Base-by-base conservation (phyloP, 2,113 vertebrate genomes). In the Eleginops maclovinus region DNA sequence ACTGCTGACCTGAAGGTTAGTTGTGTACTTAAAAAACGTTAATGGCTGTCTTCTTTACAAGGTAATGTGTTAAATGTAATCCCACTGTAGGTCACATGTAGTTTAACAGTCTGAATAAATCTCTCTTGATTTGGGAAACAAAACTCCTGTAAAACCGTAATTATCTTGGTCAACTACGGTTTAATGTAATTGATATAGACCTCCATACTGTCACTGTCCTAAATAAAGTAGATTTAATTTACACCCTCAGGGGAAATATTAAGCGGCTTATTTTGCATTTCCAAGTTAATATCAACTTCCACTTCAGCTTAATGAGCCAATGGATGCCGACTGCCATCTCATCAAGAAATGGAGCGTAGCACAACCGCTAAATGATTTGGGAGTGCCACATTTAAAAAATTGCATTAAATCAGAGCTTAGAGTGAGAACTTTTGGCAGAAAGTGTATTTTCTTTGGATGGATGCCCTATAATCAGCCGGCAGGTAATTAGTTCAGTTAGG, bases 241-340 rank as follows among this genome's bases (percentile, higher is more conserved):
- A 47, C 49, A 66, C 1, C 71, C 70, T 49, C 58, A 2, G 43
- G 72, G 69, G 64, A 66, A 63, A 87, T 64, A 79, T 77, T 77
- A 87, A 86, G 88, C 87, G 67, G 81, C 71, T 87, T 86, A 81
- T 85, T 84, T 82, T 79, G 13, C 28, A 65, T 36, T 36, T 31
- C 8, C 31, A 79, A 72, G 77, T 80, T 82, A 82, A 72, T 44
- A 54, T 79, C 59, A 55, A 3, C 65, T 83, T 62, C 60, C 74
- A 71, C 75, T 77, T 75, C 60, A 70, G 63, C 68, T 70, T 82
- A 85, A 81, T 81, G 79, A 83, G 75, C 78, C 59, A 49, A 61
- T 54, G 15, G 63, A 54, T 43, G 79, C 72, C n/a, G 51, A 70
- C 62, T 66, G 51, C 22, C 75, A 75, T 84, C 74, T 86, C 61